Percentiles rank a stretch among this genome's conserved stretches.
Conservation (phyloP, 2,888 invertebrate genomes). For the Macaria liturata region DNA sequence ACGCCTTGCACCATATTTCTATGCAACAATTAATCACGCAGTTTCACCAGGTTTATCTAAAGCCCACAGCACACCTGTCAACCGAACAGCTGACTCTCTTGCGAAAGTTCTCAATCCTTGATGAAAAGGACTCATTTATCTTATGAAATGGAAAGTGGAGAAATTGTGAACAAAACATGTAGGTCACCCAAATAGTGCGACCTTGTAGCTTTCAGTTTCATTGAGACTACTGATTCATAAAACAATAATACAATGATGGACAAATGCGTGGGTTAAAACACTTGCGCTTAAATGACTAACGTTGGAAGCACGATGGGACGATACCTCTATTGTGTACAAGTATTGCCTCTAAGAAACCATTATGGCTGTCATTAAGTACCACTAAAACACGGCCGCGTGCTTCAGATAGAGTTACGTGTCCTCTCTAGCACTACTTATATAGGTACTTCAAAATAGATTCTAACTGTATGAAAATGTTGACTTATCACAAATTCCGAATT, state of each 20-base stretch:
- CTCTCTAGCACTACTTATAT: too few species aligned
- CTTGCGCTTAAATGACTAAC: constrained; percentile 14
- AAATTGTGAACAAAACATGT: constrained; percentile 20
- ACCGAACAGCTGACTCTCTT: constrained; percentile 5
- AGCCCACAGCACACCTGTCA: constrained; percentile 3
- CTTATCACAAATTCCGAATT: too few species aligned
- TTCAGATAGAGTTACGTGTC: too few species aligned
- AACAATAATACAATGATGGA: not conserved
- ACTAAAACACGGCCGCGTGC: too few species aligned
- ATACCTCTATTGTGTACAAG: not conserved
- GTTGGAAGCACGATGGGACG: not conserved
- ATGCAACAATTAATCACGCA: constrained; percentile 1
- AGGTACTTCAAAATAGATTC: too few species aligned
- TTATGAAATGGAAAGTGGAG: constrained; percentile 24
- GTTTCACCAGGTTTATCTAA: constrained; percentile 5
- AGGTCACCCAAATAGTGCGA: constrained; percentile 14
- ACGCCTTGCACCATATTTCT: not conserved
- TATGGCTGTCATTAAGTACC: not conserved
- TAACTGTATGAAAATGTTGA: too few species aligned
- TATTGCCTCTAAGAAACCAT: not conserved
- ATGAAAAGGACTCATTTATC: constrained; percentile 18
- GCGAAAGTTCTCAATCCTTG: constrained; percentile 14
- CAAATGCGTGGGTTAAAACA: constrained; percentile 22
- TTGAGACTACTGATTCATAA: not conserved
- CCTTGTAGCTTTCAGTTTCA: constrained; percentile 24